These are phyloP conservation scores for Cephus spinipes DNA, from an alignment of 2,888 invertebrate species.

Conservation along the genomic window DNA sequence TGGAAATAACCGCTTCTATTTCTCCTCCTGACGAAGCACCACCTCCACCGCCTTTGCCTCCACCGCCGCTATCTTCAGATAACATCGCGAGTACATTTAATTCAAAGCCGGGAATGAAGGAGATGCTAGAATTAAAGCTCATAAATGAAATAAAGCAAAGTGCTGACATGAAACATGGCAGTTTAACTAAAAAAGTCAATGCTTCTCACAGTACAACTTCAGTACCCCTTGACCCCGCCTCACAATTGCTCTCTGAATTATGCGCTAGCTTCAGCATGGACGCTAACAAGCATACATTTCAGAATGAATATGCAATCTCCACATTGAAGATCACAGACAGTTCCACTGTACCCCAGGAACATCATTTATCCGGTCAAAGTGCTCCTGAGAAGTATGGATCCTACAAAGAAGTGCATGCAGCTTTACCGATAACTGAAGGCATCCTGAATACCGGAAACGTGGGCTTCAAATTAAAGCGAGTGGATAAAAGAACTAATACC, in stretches of 20 bases:
- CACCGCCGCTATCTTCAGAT: constrained; percentile 40
- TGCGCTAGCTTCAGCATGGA: constrained; percentile 86
- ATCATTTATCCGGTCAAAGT: constrained; percentile 26
- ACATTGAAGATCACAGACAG: constrained; percentile 30
- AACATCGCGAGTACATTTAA: constrained; percentile 55
- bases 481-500: constrained; percentile 74
- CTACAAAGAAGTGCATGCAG: constrained; percentile 23
- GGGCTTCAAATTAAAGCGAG: constrained; percentile 75
- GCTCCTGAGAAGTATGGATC: constrained; percentile 40
- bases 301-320: constrained; percentile 55
- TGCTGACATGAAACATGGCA: constrained; percentile 75
- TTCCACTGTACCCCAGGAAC: neutral
- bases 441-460: constrained; percentile 43
- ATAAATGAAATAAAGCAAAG: constrained; percentile 88
- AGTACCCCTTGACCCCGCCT: constrained; percentile 76
- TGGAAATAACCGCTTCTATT: constrained; percentile 65
- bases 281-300: constrained; percentile 61
- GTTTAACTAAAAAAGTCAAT: constrained; percentile 59
- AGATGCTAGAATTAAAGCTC: constrained; percentile 83
- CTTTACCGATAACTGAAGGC: constrained; percentile 52
- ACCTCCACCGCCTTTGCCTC: constrained; percentile 57
- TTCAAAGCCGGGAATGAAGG: constrained; percentile 76
- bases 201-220: constrained; percentile 42
- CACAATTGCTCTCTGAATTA: constrained; percentile 84
- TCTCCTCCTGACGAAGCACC: constrained; percentile 66